Evolutionary conservation across 2,888 invertebrate genomes (phyloP).

Genomic region (Empis stercorea): DNA sequence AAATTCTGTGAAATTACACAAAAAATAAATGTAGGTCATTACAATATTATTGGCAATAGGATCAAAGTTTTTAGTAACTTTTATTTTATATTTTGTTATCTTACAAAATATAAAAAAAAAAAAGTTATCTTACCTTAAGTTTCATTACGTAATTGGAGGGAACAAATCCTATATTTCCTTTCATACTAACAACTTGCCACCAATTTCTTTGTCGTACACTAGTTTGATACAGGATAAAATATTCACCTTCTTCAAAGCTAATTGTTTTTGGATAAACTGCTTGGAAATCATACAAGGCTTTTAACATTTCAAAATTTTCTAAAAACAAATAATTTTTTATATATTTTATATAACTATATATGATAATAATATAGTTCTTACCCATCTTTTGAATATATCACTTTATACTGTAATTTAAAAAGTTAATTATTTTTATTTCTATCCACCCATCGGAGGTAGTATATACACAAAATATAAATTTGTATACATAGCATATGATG

Average conservation of each 20-base stretch:
- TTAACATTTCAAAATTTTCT: conserved; percentile 70
- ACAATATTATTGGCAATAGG: too few relatives aligned
- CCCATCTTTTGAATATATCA: background rate
- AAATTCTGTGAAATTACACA: too few relatives aligned
- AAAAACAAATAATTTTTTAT: conserved; percentile 19
- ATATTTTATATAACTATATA: too few relatives aligned
- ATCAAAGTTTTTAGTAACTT: too few relatives aligned
- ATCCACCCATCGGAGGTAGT: too few relatives aligned
- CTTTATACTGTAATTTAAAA: background rate
- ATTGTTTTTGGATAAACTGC: conserved; percentile 72
- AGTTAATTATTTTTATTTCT: too few relatives aligned
- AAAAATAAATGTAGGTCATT: too few relatives aligned
- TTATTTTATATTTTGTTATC: too few relatives aligned
- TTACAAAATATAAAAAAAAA: too few relatives aligned
- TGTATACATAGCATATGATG: too few relatives aligned
- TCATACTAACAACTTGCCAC: conserved; percentile 79
- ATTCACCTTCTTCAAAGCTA: conserved; percentile 67
- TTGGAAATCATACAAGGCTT: conserved; percentile 71
- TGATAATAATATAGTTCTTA: too few relatives aligned
- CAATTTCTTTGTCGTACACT: conserved; percentile 70
- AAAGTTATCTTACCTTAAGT: conserved; percentile 61
- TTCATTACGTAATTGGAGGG: conserved; percentile 76
- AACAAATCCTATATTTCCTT: conserved; percentile 72
- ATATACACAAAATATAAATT: too few relatives aligned
- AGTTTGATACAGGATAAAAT: conserved; percentile 65